Base-by-base conservation (phyloP, 64 coral and sea anemone genomes). In the Platygyra sinensis region DNA sequence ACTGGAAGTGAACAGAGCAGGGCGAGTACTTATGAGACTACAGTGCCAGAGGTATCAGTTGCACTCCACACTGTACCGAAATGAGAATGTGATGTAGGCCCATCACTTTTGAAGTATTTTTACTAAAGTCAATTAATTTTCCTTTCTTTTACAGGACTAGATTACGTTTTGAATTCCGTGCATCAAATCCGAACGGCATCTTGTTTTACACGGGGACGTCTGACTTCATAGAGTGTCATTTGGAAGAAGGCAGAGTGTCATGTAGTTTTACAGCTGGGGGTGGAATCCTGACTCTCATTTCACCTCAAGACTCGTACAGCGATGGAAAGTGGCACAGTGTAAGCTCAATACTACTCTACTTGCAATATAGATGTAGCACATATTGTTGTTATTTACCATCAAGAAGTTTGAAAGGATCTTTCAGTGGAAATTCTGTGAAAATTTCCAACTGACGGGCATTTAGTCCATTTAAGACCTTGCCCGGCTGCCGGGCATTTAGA, bases 311-410 rank as follows among this genome's bases (percentile, higher is more conserved):
- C 16, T 52, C 32, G 0, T 92, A 92, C 61, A 79, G 49, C 36
- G 90, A 92, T 73, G 73, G 60, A 4, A 67, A 59, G 7, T 92
- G 90, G 90, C 90, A 92, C 82, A 87, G 72, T 4, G 90, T 92
- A 54, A 86, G 73, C 77, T 38, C 28, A 18, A 8, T 63, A 29
- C n/a, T 15, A 2, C 19, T 67, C 4, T 20, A 67, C 24, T 67
- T 67, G 18, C 42, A 5, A 46, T 46, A 46, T 8, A 46, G 42
- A 5, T 5, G 42, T 46, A 46, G 42, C 42, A 46, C 42, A 46
- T 5, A 46, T 46, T 46, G 10, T 57, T 57, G 1, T 57, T 12
- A 54, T 54, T 54, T n/a, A n/a, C n/a, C n/a, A n/a, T n/a, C n/a
- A n/a, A n/a, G n/a, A n/a, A n/a, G n/a, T n/a, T n/a, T n/a, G n/a